Percentiles rank a stretch among this genome's conserved stretches.
These are phyloP conservation scores for Etheostoma nigrum DNA, from an alignment of 2,797 vertebrate species.

Conservation along the genomic window DNA sequence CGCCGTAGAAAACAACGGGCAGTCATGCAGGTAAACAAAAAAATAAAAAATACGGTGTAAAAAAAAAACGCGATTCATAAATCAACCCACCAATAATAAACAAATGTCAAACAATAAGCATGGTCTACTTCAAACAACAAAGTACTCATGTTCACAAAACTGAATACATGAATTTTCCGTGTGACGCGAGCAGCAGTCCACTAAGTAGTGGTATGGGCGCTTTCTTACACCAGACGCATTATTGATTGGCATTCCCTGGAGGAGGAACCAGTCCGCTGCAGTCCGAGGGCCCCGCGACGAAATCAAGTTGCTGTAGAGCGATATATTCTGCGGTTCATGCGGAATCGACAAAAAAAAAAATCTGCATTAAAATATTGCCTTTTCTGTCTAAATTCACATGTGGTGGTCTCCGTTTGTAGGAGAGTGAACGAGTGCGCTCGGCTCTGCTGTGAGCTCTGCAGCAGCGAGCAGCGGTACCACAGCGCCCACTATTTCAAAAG, in stretches of 20 bases:
- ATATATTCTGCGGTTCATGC: slow-evolving; percentile 57
- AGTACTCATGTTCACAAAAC: slow-evolving; percentile 59
- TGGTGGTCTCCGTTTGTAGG: slow-evolving; percentile 63
- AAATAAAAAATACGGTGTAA: slow-evolving; percentile 1
- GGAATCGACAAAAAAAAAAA: slow-evolving; percentile 33
- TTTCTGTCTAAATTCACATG: slow-evolving; percentile 79
- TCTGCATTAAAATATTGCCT: slow-evolving; percentile 70
- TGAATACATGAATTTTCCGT: slow-evolving; percentile 74
- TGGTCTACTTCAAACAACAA: slow-evolving; percentile 58
- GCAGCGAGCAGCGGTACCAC: slow-evolving; percentile 85
- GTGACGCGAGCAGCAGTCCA: slow-evolving; percentile 80
- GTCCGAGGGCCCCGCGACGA: slow-evolving; percentile 59
- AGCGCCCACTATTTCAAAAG: slow-evolving; percentile 97
- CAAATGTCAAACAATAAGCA: slow-evolving; percentile 70
- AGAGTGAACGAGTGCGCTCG: slow-evolving; percentile 60
- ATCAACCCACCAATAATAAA: slow-evolving; percentile 61
- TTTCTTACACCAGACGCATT: slow-evolving; percentile 77
- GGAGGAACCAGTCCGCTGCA: slow-evolving; percentile 75
- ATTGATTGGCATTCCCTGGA: slow-evolving; percentile 86
- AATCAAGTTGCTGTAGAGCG: slow-evolving; percentile 59
- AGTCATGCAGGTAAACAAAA: slow-evolving; percentile 45
- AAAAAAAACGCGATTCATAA: slow-evolving; percentile 41
- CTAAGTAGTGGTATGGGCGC: slow-evolving; percentile 68
- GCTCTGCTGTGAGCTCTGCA: slow-evolving; percentile 44
- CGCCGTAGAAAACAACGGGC: slow-evolving; percentile 41